Percentiles rank a stretch among this genome's conserved stretches.
Conservation (phyloP, 2,797 vertebrate genomes). For the Acanthornis magna region DNA sequence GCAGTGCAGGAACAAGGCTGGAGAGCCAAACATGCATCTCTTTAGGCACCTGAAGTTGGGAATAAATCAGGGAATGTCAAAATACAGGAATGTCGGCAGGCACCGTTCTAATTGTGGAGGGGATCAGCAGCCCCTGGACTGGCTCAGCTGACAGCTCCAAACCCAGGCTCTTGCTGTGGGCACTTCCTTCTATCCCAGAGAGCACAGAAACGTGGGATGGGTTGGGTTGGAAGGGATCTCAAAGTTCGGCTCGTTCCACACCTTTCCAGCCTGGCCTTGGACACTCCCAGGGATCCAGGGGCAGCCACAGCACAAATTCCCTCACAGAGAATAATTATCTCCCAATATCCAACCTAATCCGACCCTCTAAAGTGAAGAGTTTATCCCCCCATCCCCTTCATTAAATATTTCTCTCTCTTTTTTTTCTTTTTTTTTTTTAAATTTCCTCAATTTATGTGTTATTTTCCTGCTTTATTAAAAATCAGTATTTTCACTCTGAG, state of each 20-base stretch:
- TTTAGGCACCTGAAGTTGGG: neutral
- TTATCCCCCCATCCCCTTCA: neutral
- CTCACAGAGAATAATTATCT: neutral
- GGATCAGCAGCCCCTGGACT: neutral
- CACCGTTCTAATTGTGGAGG: neutral
- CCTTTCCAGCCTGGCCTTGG: neutral
- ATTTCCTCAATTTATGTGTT: neutral
- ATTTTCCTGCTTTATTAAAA: neutral
- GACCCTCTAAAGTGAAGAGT: neutral
- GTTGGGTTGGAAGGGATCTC: neutral
- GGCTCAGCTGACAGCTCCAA: neutral
- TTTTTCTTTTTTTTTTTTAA: rapidly evolving
- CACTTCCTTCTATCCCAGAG: neutral
- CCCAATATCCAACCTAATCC: neutral
- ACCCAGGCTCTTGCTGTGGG: neutral
- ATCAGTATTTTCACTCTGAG: neutral
- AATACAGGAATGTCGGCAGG: neutral
- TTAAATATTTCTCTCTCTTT: neutral
- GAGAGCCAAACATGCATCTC: neutral
- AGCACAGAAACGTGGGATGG: neutral
- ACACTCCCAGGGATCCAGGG: neutral
- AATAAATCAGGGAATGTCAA: neutral
- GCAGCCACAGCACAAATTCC: neutral
- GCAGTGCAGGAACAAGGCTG: neutral
- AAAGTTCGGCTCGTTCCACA: neutral